Evolutionary conservation across 2,888 invertebrate species (phyloP), one percentile per base, ranked within the genome.

Genomic region (Timandra comae): DNA sequence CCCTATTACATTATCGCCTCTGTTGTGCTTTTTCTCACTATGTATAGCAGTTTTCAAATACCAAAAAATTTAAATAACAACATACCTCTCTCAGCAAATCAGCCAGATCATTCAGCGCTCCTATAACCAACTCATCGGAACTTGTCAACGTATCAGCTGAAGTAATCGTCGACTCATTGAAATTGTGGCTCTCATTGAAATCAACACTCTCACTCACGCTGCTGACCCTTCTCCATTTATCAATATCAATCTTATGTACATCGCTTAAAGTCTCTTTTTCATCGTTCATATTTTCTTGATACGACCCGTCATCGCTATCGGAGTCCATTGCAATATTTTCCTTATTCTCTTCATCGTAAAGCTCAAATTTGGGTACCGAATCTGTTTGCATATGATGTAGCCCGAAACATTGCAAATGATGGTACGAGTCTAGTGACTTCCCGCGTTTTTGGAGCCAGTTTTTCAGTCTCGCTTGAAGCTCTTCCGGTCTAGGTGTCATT

Each of bases 391-490:
- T 9, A 0, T 79, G 74, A 25, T 77, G 60, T 7, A 86, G 46
- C 1, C 84, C 87, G 20, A 88, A 89, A 48, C 87, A 88, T 52
- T 87, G 87, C 19, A 89, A 60, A 52, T 88, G 88, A 7, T 84
- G 85, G 47, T 77, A 88, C 0, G 78, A 69, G 27, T 78, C 68
- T 0, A 86, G 27, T 0, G 81, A 74, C 46, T 87, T 88, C 0
- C 88, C 88, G 8, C 74, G 63, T 38, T 85, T 86, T 24, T 75
- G 63, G 3, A 89, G 56, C 89, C 89, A 89, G 1, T 73, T 64
- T 29, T 80, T 78, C 8, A 89, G 52, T 30, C 78, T 63, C 0
- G 59, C 38, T 37, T 78, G 79, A 9, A 88, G 33, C 33, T 87
- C 87, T 10, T 71, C 71, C 0, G 74, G 73, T 26, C 48, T 66